Base-by-base conservation (phyloP, 1,140 invertebrate genomes). In the Trichogramma pretiosum region DNA sequence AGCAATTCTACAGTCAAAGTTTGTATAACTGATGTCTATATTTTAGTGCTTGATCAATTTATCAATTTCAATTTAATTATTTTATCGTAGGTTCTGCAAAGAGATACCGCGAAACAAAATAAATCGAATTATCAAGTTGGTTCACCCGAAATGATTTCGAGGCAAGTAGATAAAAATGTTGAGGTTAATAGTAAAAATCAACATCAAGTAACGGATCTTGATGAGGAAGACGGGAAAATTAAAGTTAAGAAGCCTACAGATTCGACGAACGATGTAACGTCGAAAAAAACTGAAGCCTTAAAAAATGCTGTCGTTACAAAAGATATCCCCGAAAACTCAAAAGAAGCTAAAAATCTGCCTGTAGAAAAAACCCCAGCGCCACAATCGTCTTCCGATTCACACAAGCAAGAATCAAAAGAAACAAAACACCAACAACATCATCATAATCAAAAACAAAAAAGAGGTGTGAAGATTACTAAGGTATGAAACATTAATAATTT, bases 131-230 rank as follows among this genome's bases (percentile, higher is more conserved):
- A 32, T 33, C 19, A 26, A 26, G 36, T 48, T 11, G 32, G 13
- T 39, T 36, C 35, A 34, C 37, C 23, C 39, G 55, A 62, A 19
- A 39, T 50, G 13, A 60, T 53, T 13, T 30, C 10, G 18, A 40
- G 42, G n/a, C 40, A 4, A 23, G 24, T 42, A 8, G 49, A 51
- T 1, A 52, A 42, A 21, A 47, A 43, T 34, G 5, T 39, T 8
- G 40, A 38, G 23, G 50, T 38, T 38, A 36, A 30, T 32, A 30
- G 18, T 17, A 26, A 51, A 23, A 16, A 40, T 16, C 51, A 50
- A 14, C 22, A 59, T 3, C 61, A 60, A 30, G 55, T 62, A 1
- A 65, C 60, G 2, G 56, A 63, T 51, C 35, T 64, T 16, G 56
- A 65, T 16, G 61, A 63, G 16, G 61, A 64, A 18, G 48, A 55